Percentiles rank a stretch among this genome's conserved stretches.
These are phyloP conservation scores for Cybosia mesomella DNA, from an alignment of 2,888 invertebrate species.

Conservation along the genomic window DNA sequence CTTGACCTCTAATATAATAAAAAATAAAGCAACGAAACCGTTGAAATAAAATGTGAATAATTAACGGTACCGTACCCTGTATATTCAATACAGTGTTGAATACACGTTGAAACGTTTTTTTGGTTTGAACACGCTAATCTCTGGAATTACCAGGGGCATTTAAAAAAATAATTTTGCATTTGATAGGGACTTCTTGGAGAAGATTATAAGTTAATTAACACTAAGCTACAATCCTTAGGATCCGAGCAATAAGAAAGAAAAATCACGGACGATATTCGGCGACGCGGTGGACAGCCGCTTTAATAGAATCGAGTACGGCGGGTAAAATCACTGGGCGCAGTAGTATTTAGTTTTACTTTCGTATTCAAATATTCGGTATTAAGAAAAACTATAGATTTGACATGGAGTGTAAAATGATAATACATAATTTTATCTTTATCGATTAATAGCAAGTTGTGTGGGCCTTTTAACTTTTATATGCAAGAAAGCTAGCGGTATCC, in stretches of 20 bases:
- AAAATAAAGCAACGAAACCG: neutral
- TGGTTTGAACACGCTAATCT: neutral
- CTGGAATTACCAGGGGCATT: neutral
- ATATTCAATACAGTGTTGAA: neutral
- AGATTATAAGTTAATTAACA: neutral
- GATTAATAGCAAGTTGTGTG: neutral
- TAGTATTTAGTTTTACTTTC: neutral
- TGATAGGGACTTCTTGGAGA: neutral
- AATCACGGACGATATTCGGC: no score
- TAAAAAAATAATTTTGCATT: neutral
- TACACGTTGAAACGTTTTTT: neutral
- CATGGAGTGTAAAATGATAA: neutral
- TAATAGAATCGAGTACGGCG: neutral
- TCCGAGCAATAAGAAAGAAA: neutral
- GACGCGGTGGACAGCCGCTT: neutral
- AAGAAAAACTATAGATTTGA: neutral
- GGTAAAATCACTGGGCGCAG: neutral
- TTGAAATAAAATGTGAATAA: neutral
- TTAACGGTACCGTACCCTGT: neutral
- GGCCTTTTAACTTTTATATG: neutral
- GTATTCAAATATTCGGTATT: neutral
- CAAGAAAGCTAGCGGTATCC: constrained; percentile 1
- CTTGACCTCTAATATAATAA: neutral
- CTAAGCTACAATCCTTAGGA: neutral
- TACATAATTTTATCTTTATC: constrained; percentile 1